These are phyloP conservation scores for Bombus turneri DNA, from an alignment of 1,140 invertebrate species.

Conservation along the genomic window DNA sequence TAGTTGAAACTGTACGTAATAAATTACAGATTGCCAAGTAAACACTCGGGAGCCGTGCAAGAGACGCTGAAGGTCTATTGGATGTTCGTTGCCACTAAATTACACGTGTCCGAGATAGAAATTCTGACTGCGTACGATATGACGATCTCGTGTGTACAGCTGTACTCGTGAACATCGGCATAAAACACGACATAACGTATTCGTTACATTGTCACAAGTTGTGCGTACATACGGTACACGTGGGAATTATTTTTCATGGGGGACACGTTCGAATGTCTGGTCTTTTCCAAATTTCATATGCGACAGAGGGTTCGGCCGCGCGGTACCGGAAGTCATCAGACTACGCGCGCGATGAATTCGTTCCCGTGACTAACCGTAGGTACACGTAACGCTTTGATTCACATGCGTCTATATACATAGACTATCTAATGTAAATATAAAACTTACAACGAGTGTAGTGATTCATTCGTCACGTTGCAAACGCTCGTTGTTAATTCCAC, in stretches of 20 bases:
- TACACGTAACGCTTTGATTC: conserved; percentile 31
- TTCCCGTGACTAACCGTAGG: conserved; percentile 21
- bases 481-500: background rate
- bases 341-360: background rate
- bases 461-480: conserved; percentile 37
- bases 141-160: background rate
- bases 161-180: background rate
- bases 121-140: background rate
- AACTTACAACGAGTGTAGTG: background rate
- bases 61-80: background rate
- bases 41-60: background rate
- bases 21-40: background rate
- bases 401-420: background rate
- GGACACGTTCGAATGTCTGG: too few relatives aligned
- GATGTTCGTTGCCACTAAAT: background rate
- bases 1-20: background rate
- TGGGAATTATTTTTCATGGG: background rate
- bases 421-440: background rate
- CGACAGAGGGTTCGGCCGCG: background rate
- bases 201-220: background rate
- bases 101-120: background rate
- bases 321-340: conserved; percentile 31
- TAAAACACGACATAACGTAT: background rate
- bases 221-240: background rate
- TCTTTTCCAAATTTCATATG: conserved; percentile 23